phyloP scores from a whole-genome alignment of 2,113 vertebrate species.

The Syngnathoides biaculeatus region DNA sequence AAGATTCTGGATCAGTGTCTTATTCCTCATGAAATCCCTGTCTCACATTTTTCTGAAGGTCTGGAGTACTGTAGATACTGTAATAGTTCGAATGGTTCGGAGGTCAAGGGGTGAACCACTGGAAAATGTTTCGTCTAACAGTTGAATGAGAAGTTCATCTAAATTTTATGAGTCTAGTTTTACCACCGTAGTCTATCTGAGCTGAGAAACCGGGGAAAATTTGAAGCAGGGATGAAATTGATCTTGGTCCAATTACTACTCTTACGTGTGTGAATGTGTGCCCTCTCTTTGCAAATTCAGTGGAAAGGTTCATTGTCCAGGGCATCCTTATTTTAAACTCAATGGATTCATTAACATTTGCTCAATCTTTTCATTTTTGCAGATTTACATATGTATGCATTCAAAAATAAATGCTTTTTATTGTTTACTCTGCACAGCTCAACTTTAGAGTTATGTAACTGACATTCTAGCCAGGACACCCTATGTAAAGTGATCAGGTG shows the following conservation, averaged over 20 bases:
- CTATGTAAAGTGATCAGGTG: constrained; percentile 43
- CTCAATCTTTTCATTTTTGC: neutral
- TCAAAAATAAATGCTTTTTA: neutral
- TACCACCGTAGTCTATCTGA: constrained; percentile 50
- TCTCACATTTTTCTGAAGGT: constrained; percentile 3
- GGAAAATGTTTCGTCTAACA: constrained; percentile 71
- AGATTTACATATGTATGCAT: neutral
- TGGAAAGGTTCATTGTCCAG: constrained; percentile 46
- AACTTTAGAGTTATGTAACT: constrained; percentile 34
- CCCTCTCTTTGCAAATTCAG: constrained; percentile 11
- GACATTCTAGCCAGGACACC: constrained; percentile 12
- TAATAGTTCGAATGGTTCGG: constrained; percentile 37
- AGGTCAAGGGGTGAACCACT: constrained; percentile 62
- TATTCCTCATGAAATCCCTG: constrained; percentile 11
- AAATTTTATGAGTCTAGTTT: constrained; percentile 63
- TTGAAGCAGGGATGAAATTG: constrained; percentile 56
- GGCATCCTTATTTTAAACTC: constrained; percentile 5
- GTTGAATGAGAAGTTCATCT: constrained; percentile 67
- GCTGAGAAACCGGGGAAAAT: constrained; percentile 49
- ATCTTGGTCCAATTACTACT: constrained; percentile 55
- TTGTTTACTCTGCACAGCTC: neutral
- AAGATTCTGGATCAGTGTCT: constrained; percentile 3
- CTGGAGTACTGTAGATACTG: constrained; percentile 4
- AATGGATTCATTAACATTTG: too few species aligned
- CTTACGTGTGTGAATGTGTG: constrained; percentile 38